A percentile compares a stretch with the other conserved stretches of the same genome.
phyloP scores from a whole-genome alignment of 1,140 invertebrate species.

The Drosophila bifasciata region DNA sequence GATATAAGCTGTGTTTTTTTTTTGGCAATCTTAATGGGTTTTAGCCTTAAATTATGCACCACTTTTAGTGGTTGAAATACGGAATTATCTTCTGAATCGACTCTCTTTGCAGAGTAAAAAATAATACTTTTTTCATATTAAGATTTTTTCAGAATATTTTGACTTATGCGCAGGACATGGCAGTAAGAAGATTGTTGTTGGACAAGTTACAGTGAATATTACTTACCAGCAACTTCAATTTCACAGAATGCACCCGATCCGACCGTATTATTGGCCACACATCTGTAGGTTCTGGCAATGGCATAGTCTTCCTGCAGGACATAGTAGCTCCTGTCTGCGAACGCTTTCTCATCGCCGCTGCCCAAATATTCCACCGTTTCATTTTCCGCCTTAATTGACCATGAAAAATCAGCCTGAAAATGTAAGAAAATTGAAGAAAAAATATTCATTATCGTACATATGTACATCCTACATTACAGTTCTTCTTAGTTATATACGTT shows the following conservation, averaged over 20 bases:
- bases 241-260: conserved; percentile 91
- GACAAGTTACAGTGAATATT: not conserved
- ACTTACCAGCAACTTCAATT: conserved; percentile 89
- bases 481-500: not conserved
- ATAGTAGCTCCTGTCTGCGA: conserved; percentile 66
- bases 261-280: conserved; percentile 92
- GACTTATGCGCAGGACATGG: no score
- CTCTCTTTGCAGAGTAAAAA: no score
- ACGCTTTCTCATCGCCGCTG: conserved; percentile 52
- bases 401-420: conserved; percentile 89
- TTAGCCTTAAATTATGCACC: no score
- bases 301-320: conserved; percentile 71
- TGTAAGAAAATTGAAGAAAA: conserved; percentile 9
- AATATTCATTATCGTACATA: no score
- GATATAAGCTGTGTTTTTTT: no score
- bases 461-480: no score
- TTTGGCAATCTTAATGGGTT: no score
- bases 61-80: no score
- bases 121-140: no score
- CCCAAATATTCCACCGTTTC: conserved; percentile 87
- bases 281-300: conserved; percentile 90
- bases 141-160: no score
- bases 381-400: conserved; percentile 93
- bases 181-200: no score
- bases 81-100: no score